Evolutionary conservation across 2,888 invertebrate species (phyloP), one percentile per base, ranked within the genome.

Genomic region (Pyrgus malvae): DNA sequence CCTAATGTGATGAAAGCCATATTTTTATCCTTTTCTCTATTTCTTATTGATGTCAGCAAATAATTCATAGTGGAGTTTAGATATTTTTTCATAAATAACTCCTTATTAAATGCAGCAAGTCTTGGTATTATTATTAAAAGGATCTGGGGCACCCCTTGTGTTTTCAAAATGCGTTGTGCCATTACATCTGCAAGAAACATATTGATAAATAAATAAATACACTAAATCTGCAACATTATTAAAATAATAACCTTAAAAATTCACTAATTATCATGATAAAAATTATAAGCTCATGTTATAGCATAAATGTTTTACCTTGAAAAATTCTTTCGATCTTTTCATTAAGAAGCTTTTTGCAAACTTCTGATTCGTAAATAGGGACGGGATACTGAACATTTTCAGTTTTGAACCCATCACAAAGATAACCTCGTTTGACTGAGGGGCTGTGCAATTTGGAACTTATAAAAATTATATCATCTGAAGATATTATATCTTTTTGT

Each of bases 1-100:
- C 98, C 99, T 40, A 98, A 92, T 2, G 98, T 96, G 14, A 96
- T 94, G 72, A 98, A 98, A 0, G 98, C 97, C 70, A 94, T 93
- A 42, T 95, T 95, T 56, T 95, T 92, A 73, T 98, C 98, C 67
- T 95, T 95, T 62, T 97, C 97, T 63, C 96, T 92, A 12, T 95
- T 94, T 37, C 95, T 93, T 45, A 98, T 81, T 25, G 94, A 95
- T 14, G 91, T 87, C 42, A 98, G 84, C 54, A 98, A 88, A 78
- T 97, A 96, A 60, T 91, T 91, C 84, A 98, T 94, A 0, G 96
- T 94, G 0, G 93, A 91, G 33, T 91, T 92, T 0, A 97, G 84
- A 78, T 97, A 95, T 64, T 94, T 93, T 55, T 92, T 91, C 0
- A 95, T 93, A 75, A 98, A 99, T 55, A 92, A 92, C 4, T 94